Conservation (phyloP, 2,113 vertebrate genomes). For the Sapajus apella region DNA sequence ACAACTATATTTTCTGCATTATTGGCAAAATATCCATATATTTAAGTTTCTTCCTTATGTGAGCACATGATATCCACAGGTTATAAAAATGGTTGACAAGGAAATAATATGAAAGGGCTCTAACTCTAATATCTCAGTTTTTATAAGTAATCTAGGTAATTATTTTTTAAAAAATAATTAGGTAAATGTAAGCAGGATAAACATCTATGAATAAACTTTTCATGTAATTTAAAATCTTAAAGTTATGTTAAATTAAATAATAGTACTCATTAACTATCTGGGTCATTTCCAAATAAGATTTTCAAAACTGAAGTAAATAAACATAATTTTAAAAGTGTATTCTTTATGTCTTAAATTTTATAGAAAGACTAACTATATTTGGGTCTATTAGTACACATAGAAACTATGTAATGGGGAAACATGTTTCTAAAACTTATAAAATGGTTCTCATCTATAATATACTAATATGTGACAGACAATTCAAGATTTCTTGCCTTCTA, state of each 20-base stretch:
- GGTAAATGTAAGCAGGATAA: background rate
- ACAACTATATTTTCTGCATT: background rate
- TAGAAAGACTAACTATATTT: background rate
- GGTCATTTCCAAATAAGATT: background rate
- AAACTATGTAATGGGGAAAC: background rate
- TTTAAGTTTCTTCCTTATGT: background rate
- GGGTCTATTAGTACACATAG: background rate
- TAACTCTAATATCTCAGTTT: background rate
- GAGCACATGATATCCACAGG: background rate
- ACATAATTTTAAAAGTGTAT: background rate
- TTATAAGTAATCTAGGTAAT: background rate
- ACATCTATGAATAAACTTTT: too few species aligned
- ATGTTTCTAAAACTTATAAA: background rate
- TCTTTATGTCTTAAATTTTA: background rate
- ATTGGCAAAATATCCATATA: background rate
- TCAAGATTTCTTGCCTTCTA: background rate
- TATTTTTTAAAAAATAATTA: background rate
- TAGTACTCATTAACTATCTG: background rate
- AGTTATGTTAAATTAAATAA: background rate
- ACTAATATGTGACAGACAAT: background rate
- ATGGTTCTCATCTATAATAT: background rate
- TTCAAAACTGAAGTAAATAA: background rate
- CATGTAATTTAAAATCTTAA: background rate
- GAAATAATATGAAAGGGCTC: background rate
- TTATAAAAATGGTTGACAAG: background rate